Base-by-base conservation (phyloP, 1,140 invertebrate genomes). In the Macrosteles quadrilineatus region DNA sequence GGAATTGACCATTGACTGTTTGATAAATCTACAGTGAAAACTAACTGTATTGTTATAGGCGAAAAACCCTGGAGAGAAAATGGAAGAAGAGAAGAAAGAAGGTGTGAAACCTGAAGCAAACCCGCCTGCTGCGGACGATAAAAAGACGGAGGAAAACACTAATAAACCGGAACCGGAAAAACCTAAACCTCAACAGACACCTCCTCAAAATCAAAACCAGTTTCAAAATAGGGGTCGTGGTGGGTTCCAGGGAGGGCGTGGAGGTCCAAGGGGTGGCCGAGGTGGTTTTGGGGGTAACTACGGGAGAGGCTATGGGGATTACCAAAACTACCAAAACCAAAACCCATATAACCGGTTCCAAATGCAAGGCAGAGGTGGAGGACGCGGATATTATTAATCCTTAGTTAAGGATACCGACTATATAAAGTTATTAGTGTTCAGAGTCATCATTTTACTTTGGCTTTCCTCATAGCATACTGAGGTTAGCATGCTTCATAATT, bases 151-250 rank as follows among this genome's bases (percentile, higher is more conserved):
- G 1, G 55, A 59, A 29, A 59, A 59, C 4, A 11, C 55, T 27
- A 59, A 27, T 23, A 59, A 59, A 59, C 2, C 55, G 9, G 27
- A 25, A 12, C 55, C 55, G 55, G 14, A 59, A 30, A 59, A 59
- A 14, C 55, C 55, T 4, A 30, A 59, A 3, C n/a, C n/a, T n/a
- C 9, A 27, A 59, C 55, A 17, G 4, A 14, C 55, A 59, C 55
- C 55, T 21, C 21, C 9, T 14, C 14, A 59, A 29, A 59, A 11
- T 59, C 21, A 25, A 50, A 36, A 36, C 32, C 32, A 36, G 55
- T 23, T 23, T 29, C 14, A 23, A 27, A 29, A 29, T 30, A 14
- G 55, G 23, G 55, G 55, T 25, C 21, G 55, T 50, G 4, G 47
- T 9, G 55, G 55, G 12, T 53, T 11, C 47, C 47, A 19, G 6